Evolutionary conservation across 37 sponge, comb jelly and placozoan genomes (phyloP).

Genomic region (Lycopodina hypogea): DNA sequence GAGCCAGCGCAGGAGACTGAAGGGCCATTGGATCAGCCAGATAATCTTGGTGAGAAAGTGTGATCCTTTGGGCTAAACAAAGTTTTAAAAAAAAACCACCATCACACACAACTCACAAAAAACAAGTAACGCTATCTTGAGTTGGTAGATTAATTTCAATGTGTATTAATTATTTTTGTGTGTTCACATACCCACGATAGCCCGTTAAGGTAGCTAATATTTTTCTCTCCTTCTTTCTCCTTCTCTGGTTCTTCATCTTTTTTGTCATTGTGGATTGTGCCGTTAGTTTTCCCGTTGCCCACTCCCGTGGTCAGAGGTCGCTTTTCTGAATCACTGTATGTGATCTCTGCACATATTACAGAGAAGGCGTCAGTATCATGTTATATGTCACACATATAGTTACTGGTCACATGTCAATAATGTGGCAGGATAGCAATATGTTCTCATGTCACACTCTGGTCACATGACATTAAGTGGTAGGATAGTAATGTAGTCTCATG

Average conservation of each 20-base stretch:
- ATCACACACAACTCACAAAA: not conserved
- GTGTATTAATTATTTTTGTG: not conserved
- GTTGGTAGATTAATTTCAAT: too few relatives aligned
- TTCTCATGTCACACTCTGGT: too few relatives aligned
- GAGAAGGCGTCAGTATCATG: too few relatives aligned
- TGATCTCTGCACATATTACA: not conserved
- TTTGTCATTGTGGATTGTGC: not conserved
- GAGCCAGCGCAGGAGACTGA: slow-evolving; percentile 80
- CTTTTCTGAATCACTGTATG: not conserved
- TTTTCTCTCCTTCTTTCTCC: not conserved
- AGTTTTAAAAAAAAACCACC: too few relatives aligned
- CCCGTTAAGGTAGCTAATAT: not conserved
- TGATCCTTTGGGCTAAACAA: slow-evolving; percentile 54
- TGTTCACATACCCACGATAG: slow-evolving; percentile 7
- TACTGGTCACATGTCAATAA: too few relatives aligned
- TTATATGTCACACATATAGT: too few relatives aligned
- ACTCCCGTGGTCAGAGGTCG: not conserved
- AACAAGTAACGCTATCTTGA: not conserved
- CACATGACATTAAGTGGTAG: too few relatives aligned
- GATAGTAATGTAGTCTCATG: too few relatives aligned
- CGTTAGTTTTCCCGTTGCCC: not conserved
- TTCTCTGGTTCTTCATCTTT: not conserved
- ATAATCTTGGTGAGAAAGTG: slow-evolving; percentile 68
- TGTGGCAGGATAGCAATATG: too few relatives aligned
- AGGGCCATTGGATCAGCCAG: slow-evolving; percentile 81